Evolutionary conservation across 2,888 invertebrate species (phyloP).

Genomic region (Loripinus fragilis): DNA sequence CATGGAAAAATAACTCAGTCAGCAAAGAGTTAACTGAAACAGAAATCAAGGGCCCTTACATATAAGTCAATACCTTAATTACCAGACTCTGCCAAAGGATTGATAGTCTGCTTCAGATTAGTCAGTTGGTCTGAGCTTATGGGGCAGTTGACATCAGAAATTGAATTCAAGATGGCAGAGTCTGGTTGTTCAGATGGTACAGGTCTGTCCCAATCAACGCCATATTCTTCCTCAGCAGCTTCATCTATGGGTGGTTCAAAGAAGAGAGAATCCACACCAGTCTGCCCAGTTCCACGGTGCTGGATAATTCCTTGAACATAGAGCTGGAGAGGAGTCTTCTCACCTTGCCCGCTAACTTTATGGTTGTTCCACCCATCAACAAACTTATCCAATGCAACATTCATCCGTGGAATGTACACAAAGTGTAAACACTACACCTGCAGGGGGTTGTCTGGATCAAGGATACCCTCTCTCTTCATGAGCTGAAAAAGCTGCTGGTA

Average conservation of each 20-base stretch:
- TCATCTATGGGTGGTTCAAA: background rate
- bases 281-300: slow-evolving; percentile 2
- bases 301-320: slow-evolving; percentile 17
- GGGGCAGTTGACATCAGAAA: too few relatives aligned
- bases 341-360: background rate
- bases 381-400: slow-evolving; percentile 15
- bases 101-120: too few relatives aligned
- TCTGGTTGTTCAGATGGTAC: slow-evolving; percentile 5
- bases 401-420: slow-evolving; percentile 27
- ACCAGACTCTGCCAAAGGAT: too few relatives aligned
- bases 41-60: too few relatives aligned
- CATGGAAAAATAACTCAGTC: too few relatives aligned
- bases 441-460: slow-evolving; percentile 38
- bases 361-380: slow-evolving; percentile 28
- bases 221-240: slow-evolving; percentile 17
- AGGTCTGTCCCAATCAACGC: slow-evolving; percentile 15
- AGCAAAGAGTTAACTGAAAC: too few relatives aligned
- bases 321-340: slow-evolving; percentile 27
- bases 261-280: slow-evolving; percentile 25
- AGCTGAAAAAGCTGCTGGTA: slow-evolving; percentile 46
- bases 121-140: too few relatives aligned
- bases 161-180: too few relatives aligned
- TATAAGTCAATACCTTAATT: too few relatives aligned
- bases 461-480: slow-evolving; percentile 47
- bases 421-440: slow-evolving; percentile 44